Evolutionary conservation across 2,888 invertebrate genomes (phyloP).

Genomic region (Neoaliturus tenellus): DNA sequence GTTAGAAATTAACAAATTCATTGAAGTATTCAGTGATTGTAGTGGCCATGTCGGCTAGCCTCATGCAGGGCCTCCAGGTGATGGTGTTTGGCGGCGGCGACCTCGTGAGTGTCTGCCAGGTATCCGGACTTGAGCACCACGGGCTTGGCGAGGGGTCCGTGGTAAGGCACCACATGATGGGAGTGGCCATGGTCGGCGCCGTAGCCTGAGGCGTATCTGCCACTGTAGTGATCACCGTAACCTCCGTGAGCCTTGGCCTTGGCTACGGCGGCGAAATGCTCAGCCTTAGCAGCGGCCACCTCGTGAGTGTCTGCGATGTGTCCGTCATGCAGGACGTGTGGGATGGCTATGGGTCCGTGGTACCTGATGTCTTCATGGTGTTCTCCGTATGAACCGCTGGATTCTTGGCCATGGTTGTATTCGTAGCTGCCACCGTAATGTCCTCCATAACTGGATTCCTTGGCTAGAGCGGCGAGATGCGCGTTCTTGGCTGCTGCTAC

Average conservation of each 20-base stretch:
- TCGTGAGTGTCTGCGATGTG: conserved; percentile 13
- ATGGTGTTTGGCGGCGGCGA: conserved; percentile 7
- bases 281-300: conserved; percentile 9
- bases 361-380: conserved; percentile 3
- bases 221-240: conserved; percentile 1
- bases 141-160: conserved; percentile 19
- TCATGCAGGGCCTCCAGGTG: conserved; percentile 9
- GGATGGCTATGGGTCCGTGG: conserved; percentile 1
- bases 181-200: neutral
- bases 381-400: neutral
- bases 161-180: conserved; percentile 7
- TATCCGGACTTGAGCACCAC: conserved; percentile 27
- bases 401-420: neutral
- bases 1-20: too few relatives aligned
- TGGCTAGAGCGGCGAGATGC: neutral
- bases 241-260: conserved; percentile 9
- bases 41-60: neutral
- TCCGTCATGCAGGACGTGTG: conserved; percentile 13
- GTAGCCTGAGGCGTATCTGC: neutral
- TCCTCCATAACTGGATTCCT: too few relatives aligned
- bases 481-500: conserved; percentile 13
- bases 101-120: conserved; percentile 33
- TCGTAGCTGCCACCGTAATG: neutral
- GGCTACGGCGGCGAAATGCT: conserved; percentile 13
- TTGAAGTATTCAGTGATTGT: too few relatives aligned